Evolutionary conservation across 2,797 vertebrate genomes (phyloP).

Genomic region (Oryzias sinensis): DNA sequence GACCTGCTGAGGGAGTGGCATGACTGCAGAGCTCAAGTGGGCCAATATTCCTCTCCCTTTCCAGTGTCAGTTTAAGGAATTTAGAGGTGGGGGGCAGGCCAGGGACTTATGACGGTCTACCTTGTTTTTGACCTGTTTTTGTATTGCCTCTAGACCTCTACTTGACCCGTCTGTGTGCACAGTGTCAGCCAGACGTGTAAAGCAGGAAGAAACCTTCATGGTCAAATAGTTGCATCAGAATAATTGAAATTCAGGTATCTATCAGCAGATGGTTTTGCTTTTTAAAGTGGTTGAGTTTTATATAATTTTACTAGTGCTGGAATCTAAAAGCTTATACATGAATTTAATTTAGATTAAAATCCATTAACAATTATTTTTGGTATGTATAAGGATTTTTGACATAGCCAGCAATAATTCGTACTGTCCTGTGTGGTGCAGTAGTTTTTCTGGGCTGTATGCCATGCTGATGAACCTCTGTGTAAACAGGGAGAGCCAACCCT

Average conservation of each 20-base stretch:
- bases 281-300: slow-evolving; percentile 23
- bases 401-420: slow-evolving; percentile 15
- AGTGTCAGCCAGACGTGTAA: slow-evolving; percentile 54
- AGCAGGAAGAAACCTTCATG: slow-evolving; percentile 58
- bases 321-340: slow-evolving; percentile 10
- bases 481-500: slow-evolving; percentile 54
- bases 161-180: slow-evolving; percentile 64
- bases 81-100: slow-evolving; percentile 66
- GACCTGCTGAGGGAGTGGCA: slow-evolving; percentile 66
- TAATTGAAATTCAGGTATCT: slow-evolving; percentile 39
- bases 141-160: slow-evolving; percentile 61
- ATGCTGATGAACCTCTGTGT: slow-evolving; percentile 53
- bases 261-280: slow-evolving; percentile 1
- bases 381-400: slow-evolving; percentile 16
- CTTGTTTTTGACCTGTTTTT: slow-evolving; percentile 46
- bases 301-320: slow-evolving; percentile 1
- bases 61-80: slow-evolving; percentile 71
- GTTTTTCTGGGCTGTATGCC: slow-evolving; percentile 57
- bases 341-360: slow-evolving; percentile 1
- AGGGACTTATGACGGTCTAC: slow-evolving; percentile 45
- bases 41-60: slow-evolving; percentile 34
- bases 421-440: slow-evolving; percentile 30
- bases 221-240: slow-evolving; percentile 66
- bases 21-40: slow-evolving; percentile 57
- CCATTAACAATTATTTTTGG: slow-evolving; percentile 6